Evolutionary conservation across 2,113 vertebrate genomes (phyloP), one percentile per base, ranked within the genome.

Genomic region (Nannobrachium achirus): DNA sequence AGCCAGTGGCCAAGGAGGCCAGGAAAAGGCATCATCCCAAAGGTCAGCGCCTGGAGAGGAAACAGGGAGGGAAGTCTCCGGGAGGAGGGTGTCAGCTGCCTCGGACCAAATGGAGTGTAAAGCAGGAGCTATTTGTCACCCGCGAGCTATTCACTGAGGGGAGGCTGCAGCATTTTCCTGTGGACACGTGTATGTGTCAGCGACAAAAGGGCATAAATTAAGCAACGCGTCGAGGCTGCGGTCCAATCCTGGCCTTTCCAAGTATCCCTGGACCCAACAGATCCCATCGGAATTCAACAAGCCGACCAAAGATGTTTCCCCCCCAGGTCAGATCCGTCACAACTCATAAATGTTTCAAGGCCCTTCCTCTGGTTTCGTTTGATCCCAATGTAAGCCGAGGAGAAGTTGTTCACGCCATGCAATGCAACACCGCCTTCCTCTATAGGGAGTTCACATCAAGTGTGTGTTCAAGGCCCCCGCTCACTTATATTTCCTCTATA

Each of bases 121-220:
- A 94, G 90, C 91, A 89, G 89, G 58, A 90, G 88, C 91, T 89
- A 91, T 93, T 92, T 94, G 91, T 95, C 94, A 95, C 85, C 85
- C 73, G 45, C 84, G 78, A 89, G 90, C 91, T 90, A 92, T 88
- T 92, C 86, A 87, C 83, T 57, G 59, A 66, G 71, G 57, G 84
- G 84, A 74, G 73, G 75, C 77, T 78, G 83, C 76, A 81, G 77
- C 61, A n/a, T 78, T 86, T 83, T 78, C 71, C 69, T 77, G 64
- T 64, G 72, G 89, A 83, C 56, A 80, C 16, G 66, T 78, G 81
- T 80, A 79, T 61, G 33, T 63, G 88, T 88, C 85, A 78, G 79
- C 14, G 76, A 69, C 53, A 60, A 81, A 33, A 73, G 71, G 59
- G 61, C 19, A 76, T 86, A 80, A 83, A 83, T 39, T 75, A 85